A percentile compares a stretch with the other conserved stretches of the same genome.
Conservation (phyloP, 2,888 invertebrate species). For the Drosophila recens region DNA sequence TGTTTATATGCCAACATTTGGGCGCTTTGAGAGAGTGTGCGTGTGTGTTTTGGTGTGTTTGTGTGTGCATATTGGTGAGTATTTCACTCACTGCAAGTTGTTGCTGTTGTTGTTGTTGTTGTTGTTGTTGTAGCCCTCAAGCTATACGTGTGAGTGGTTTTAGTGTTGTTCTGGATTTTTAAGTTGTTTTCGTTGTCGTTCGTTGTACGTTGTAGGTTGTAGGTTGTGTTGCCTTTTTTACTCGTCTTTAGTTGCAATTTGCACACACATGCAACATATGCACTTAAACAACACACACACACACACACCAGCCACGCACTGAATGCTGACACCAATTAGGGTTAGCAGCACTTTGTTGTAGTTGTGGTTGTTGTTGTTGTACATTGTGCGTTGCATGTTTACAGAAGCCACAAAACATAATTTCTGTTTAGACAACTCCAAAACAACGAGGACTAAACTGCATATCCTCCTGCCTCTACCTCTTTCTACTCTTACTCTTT, state of each 20-base stretch:
- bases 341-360: slow-evolving; percentile 49
- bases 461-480: slow-evolving; percentile 3
- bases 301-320: slow-evolving; percentile 47
- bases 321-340: slow-evolving; percentile 80
- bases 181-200: slow-evolving; percentile 77
- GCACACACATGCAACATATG: slow-evolving; percentile 52
- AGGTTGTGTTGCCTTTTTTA: slow-evolving; percentile 61
- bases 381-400: slow-evolving; percentile 71
- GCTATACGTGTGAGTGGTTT: slow-evolving; percentile 77
- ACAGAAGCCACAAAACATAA: slow-evolving; percentile 77
- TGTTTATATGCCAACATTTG: slow-evolving; percentile 75
- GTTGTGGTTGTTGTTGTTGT: slow-evolving; percentile 49
- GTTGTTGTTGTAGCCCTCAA: slow-evolving; percentile 63
- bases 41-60: slow-evolving; percentile 19
- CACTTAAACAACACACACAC: slow-evolving; percentile 48
- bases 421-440: slow-evolving; percentile 75
- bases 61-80: slow-evolving; percentile 21
- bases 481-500: not conserved
- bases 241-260: slow-evolving; percentile 72
- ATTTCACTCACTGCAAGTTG: slow-evolving; percentile 32
- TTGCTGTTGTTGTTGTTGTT: slow-evolving; percentile 38
- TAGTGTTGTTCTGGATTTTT: slow-evolving; percentile 80
- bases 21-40: slow-evolving; percentile 38
- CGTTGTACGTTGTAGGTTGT: slow-evolving; percentile 41
- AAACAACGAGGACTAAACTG: slow-evolving; percentile 47